Percentiles rank a stretch among this genome's conserved stretches.
Evolutionary conservation across 2,888 invertebrate species (phyloP).

Genomic region (Omphaloscelis lunosa): DNA sequence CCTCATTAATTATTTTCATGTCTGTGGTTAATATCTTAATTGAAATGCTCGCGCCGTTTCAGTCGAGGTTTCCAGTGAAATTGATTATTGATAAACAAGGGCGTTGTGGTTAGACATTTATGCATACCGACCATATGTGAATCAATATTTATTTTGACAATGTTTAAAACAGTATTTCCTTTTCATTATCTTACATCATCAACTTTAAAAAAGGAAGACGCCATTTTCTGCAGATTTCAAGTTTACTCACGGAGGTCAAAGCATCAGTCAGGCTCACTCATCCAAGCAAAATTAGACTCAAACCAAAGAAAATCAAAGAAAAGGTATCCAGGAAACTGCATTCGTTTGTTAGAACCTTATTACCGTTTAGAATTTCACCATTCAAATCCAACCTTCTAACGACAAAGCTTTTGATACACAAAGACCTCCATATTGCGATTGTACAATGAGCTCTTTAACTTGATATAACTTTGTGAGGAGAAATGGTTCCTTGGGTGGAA

Average conservation of each 20-base stretch:
- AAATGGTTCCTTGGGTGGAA: conserved; percentile 38
- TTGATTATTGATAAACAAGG: conserved; percentile 17
- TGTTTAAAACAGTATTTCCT: background rate
- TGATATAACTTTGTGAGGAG: conserved; percentile 53
- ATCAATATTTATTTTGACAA: background rate
- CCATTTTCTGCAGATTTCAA: background rate
- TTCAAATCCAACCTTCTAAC: conserved; percentile 39
- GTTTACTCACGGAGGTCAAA: background rate
- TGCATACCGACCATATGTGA: background rate
- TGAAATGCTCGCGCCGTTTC: conserved; percentile 7
- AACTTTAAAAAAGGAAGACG: background rate
- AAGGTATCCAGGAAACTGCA: conserved; percentile 15
- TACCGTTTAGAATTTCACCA: conserved; percentile 41
- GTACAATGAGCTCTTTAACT: conserved; percentile 51
- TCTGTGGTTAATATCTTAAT: conserved; percentile 42
- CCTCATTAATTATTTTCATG: conserved; percentile 32
- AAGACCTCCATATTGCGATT: conserved; percentile 55
- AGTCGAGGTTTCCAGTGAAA: conserved; percentile 24
- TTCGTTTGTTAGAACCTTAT: conserved; percentile 39
- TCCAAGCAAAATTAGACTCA: background rate
- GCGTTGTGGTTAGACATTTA: conserved; percentile 1
- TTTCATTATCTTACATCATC: too few species aligned
- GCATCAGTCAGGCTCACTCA: background rate
- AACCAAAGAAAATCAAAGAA: conserved; percentile 17
- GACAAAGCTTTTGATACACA: conserved; percentile 58